Percentiles rank a stretch among this genome's conserved stretches.
phyloP scores from a whole-genome alignment of 2,113 vertebrate species.

The Chauna torquata region DNA sequence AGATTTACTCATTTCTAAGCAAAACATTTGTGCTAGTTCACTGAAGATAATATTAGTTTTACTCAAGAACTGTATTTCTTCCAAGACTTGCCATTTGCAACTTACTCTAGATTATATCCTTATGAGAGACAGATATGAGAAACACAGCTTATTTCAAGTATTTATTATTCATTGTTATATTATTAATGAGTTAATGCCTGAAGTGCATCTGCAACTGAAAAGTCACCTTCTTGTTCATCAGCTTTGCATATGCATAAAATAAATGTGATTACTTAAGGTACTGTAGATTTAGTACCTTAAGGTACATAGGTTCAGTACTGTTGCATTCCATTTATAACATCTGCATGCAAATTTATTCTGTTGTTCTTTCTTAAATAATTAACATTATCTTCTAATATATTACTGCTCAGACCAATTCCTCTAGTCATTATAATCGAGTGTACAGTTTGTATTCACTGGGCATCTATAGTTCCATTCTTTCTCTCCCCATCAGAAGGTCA shows the following conservation, averaged over 20 bases:
- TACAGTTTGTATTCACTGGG: conserved; percentile 35
- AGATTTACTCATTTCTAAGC: conserved; percentile 23
- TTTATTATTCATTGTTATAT: conserved; percentile 70
- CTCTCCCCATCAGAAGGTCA: conserved; percentile 28
- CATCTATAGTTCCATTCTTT: conserved; percentile 29
- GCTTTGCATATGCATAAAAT: conserved; percentile 34
- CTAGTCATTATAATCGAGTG: conserved; percentile 39
- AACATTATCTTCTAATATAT: conserved; percentile 53
- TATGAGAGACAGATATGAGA: conserved; percentile 68
- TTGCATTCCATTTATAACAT: conserved; percentile 44
- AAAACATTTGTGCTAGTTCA: conserved; percentile 32
- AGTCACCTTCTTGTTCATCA: conserved; percentile 62
- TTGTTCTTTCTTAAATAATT: conserved; percentile 70
- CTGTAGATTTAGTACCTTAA: background rate
- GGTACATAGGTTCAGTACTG: background rate
- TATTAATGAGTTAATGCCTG: conserved; percentile 70
- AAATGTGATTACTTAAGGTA: conserved; percentile 50
- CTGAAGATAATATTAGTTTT: conserved; percentile 52
- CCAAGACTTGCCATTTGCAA: conserved; percentile 63
- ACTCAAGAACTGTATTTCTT: conserved; percentile 61
- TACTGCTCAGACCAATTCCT: conserved; percentile 34
- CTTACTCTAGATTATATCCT: conserved; percentile 72
- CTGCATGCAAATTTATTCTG: conserved; percentile 68
- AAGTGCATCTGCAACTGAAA: conserved; percentile 53
- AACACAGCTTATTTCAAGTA: conserved; percentile 62